Conservation (phyloP, 2,888 invertebrate genomes). For the Latrodectus elegans region DNA sequence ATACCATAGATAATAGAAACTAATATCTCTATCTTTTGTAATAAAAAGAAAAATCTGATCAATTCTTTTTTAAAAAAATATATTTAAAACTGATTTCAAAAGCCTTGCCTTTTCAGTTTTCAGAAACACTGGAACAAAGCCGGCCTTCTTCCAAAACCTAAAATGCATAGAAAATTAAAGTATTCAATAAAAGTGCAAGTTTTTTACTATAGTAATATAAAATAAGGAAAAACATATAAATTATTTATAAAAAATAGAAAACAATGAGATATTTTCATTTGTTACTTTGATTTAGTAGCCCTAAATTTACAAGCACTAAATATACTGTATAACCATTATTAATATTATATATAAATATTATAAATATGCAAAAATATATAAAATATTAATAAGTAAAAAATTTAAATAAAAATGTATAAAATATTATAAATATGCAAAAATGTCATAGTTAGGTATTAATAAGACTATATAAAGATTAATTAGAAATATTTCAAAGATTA, state of each 20-base stretch:
- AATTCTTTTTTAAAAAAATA: not conserved
- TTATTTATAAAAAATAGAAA: not conserved
- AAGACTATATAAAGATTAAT: too few species aligned
- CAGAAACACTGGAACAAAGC: slow-evolving; percentile 92
- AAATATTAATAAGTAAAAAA: too few species aligned
- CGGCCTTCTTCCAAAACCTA: slow-evolving; percentile 87
- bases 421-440: too few species aligned
- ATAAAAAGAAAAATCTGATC: not conserved
- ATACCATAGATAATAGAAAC: too few species aligned
- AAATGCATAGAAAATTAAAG: slow-evolving; percentile 21
- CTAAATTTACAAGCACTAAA: not conserved
- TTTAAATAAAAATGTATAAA: too few species aligned
- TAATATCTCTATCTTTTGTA: not conserved
- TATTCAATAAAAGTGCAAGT: not conserved
- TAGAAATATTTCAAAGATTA: too few species aligned
- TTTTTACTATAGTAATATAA: not conserved
- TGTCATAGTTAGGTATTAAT: too few species aligned
- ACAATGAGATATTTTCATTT: not conserved
- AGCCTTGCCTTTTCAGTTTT: slow-evolving; percentile 79
- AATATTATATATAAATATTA: too few species aligned
- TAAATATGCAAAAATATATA: too few species aligned
- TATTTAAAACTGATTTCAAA: not conserved
- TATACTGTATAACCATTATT: too few species aligned
- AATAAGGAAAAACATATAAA: not conserved
- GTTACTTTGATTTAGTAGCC: not conserved